Evolutionary conservation across 2,797 vertebrate genomes (phyloP).

Genomic region (Hyperoplus lanceolatus): DNA sequence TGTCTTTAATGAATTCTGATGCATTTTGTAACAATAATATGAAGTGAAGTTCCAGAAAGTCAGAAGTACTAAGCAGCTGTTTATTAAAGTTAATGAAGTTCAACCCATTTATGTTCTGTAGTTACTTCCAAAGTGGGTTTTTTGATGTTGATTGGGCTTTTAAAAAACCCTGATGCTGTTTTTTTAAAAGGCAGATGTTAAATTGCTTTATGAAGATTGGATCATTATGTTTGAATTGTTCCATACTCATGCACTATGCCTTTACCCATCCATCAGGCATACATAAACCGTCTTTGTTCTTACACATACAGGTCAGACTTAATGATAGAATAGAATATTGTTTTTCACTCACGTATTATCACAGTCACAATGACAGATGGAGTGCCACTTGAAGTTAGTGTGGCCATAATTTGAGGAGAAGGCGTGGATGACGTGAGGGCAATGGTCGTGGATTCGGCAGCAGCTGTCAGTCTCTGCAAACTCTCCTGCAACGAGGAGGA

Average conservation of each 20-base stretch:
- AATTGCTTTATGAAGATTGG: background rate
- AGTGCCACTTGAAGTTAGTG: slow-evolving; percentile 92
- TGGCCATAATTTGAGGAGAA: slow-evolving; percentile 90
- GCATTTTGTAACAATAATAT: background rate
- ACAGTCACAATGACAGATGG: slow-evolving; percentile 93
- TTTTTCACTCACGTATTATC: slow-evolving; percentile 86
- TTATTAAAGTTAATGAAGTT: background rate
- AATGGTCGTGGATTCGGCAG: slow-evolving; percentile 93
- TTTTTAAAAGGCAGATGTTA: background rate
- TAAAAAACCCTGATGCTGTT: background rate
- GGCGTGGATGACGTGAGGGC: slow-evolving; percentile 91
- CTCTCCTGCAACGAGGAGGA: slow-evolving; percentile 83
- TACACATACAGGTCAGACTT: background rate
- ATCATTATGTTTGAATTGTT: background rate
- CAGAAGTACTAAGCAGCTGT: background rate
- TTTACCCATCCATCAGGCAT: background rate
- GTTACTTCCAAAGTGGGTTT: background rate
- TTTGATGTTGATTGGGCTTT: background rate
- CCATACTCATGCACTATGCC: background rate
- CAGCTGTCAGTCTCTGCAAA: slow-evolving; percentile 89
- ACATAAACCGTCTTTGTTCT: background rate
- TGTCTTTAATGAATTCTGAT: background rate
- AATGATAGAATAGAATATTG: background rate
- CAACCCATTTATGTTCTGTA: background rate
- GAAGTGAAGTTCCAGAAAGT: background rate